Conservation (phyloP, 1,140 invertebrate genomes). For the Rhizoglyphus robini region DNA sequence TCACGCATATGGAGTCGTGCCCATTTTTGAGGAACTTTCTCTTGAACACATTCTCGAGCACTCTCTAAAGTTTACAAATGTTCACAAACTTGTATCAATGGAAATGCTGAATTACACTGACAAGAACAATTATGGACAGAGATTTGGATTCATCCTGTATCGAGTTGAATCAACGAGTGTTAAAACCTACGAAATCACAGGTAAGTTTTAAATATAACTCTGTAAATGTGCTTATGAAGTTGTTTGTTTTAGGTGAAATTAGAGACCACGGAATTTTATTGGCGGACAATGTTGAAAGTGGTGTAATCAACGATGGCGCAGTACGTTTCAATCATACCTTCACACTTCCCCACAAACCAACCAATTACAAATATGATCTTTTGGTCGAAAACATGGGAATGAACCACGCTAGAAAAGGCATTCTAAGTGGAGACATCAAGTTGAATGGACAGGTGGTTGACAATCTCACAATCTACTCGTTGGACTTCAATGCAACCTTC, state of each 20-base stretch:
- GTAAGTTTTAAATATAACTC: background rate
- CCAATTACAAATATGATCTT: slow-evolving; percentile 19
- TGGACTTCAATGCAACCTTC: background rate
- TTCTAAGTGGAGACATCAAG: background rate
- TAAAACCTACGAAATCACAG: background rate
- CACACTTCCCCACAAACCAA: too few relatives aligned
- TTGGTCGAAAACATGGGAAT: slow-evolving; percentile 26
- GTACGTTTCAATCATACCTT: background rate
- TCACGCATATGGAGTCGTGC: background rate
- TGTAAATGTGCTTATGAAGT: too few relatives aligned
- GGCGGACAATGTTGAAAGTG: background rate
- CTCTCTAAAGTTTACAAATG: background rate
- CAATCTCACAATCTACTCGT: background rate
- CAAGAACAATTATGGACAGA: background rate
- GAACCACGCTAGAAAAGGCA: background rate
- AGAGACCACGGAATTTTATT: slow-evolving; percentile 2
- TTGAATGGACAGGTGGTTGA: background rate
- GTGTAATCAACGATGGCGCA: background rate
- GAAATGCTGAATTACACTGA: background rate
- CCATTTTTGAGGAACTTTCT: background rate
- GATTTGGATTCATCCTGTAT: slow-evolving; percentile 14
- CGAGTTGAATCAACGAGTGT: background rate
- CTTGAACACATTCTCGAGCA: background rate
- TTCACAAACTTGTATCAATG: background rate
- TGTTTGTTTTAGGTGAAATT: background rate